Percentiles rank a stretch among this genome's conserved stretches.
These are phyloP conservation scores for Myiagra hebetior DNA, from an alignment of 2,113 vertebrate genomes.

Conservation along the genomic window DNA sequence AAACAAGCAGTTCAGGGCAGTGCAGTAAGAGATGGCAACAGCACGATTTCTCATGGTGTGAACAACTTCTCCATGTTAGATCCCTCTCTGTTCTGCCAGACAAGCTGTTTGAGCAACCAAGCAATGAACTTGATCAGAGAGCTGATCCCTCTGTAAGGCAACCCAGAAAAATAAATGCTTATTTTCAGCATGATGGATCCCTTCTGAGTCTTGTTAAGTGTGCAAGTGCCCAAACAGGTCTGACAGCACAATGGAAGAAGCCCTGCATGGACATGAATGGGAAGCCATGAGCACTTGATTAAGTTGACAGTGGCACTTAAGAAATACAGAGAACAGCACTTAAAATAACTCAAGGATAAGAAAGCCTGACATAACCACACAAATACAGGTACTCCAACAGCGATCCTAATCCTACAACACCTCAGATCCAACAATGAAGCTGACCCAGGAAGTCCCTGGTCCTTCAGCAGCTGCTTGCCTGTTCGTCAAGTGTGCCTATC, in stretches of 20 bases:
- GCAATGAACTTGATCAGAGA: background rate
- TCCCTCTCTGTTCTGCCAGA: background rate
- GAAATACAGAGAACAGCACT: background rate
- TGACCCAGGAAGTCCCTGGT: accelerated
- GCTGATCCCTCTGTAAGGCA: background rate
- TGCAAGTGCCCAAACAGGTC: background rate
- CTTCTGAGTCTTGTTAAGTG: background rate
- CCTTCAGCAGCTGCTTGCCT: background rate
- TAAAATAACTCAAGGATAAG: background rate
- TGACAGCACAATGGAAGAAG: background rate
- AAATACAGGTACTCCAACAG: background rate
- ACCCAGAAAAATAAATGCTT: background rate
- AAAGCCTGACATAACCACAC: background rate
- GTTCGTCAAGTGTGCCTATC: background rate
- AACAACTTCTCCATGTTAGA: background rate
- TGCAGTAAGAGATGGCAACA: background rate
- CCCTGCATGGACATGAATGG: background rate
- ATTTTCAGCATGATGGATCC: background rate
- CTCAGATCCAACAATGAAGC: background rate
- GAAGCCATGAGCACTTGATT: background rate
- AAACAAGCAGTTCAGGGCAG: background rate
- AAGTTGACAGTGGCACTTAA: background rate
- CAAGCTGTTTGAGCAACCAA: background rate
- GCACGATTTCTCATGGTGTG: background rate
- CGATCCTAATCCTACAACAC: background rate